A percentile compares a stretch with the other conserved stretches of the same genome.
These are phyloP conservation scores for Drosophila anomalipes DNA, from an alignment of 2,888 invertebrate genomes.

Conservation along the genomic window DNA sequence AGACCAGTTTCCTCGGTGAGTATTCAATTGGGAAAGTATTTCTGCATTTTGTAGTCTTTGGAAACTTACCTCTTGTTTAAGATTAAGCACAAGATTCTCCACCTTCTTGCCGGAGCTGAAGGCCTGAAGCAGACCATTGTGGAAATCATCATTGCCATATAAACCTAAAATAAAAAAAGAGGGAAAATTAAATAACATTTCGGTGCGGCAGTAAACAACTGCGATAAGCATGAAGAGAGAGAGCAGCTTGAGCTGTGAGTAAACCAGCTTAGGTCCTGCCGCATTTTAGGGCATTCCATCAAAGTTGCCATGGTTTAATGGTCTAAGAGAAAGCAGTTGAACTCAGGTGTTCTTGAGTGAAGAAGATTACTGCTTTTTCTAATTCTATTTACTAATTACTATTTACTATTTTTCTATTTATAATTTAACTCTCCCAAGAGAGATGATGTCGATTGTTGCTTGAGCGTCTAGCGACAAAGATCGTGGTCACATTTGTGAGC, in stretches of 20 bases:
- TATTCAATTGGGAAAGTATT: background rate
- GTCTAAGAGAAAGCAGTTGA: background rate
- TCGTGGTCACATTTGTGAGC: slow-evolving; percentile 52
- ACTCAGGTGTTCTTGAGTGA: background rate
- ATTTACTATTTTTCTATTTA: background rate
- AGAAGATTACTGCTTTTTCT: background rate
- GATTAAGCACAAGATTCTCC: slow-evolving; percentile 91
- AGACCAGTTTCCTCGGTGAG: background rate
- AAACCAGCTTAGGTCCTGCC: no score
- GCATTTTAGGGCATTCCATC: no score
- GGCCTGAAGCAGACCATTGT: slow-evolving; percentile 94
- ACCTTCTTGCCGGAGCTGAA: slow-evolving; percentile 92
- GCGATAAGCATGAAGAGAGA: no score
- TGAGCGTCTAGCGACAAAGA: slow-evolving; percentile 33
- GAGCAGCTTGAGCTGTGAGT: no score
- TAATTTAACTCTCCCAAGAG: background rate
- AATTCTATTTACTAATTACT: background rate
- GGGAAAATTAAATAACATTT: background rate
- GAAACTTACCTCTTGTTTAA: slow-evolving; percentile 91
- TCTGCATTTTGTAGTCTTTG: background rate
- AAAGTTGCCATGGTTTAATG: no score
- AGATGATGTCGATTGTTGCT: background rate
- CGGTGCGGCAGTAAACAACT: no score
- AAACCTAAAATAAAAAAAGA: slow-evolving; percentile 86
- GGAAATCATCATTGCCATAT: slow-evolving; percentile 97